phyloP scores from a whole-genome alignment of 2,888 invertebrate genomes.

The Zhuqinia jingwanae region DNA sequence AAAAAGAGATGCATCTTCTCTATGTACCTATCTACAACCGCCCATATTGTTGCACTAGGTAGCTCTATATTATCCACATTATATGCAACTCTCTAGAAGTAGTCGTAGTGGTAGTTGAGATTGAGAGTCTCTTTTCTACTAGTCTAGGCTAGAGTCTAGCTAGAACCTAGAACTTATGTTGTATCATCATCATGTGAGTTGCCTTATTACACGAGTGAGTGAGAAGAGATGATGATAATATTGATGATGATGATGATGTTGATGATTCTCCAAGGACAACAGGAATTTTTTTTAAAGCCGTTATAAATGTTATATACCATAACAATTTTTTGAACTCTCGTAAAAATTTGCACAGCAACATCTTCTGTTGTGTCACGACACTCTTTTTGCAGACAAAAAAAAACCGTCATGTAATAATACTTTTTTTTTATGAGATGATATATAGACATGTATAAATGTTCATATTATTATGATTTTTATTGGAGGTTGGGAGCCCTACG shows the following conservation, averaged over 20 bases:
- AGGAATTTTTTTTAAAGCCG: slow-evolving; percentile 72
- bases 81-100: too few relatives aligned
- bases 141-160: too few relatives aligned
- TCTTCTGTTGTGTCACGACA: slow-evolving; percentile 57
- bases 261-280: slow-evolving; percentile 70
- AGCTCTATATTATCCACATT: background rate
- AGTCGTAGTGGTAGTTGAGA: too few relatives aligned
- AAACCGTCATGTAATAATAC: background rate
- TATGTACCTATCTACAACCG: background rate
- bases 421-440: slow-evolving; percentile 43
- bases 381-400: slow-evolving; percentile 37
- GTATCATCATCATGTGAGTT: slow-evolving; percentile 22
- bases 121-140: too few relatives aligned
- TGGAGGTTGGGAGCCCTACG: too few relatives aligned
- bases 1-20: slow-evolving; percentile 49
- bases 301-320: slow-evolving; percentile 64
- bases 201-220: slow-evolving; percentile 33
- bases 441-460: background rate
- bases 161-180: background rate
- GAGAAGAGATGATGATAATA: background rate
- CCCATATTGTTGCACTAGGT: too few relatives aligned
- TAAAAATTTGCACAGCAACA: slow-evolving; percentile 67
- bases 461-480: slow-evolving; percentile 27
- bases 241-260: slow-evolving; percentile 43
- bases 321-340: slow-evolving; percentile 61